Evolutionary conservation across 2,888 invertebrate genomes (phyloP), one percentile per base, ranked within the genome.

Genomic region (Aromia moschata): DNA sequence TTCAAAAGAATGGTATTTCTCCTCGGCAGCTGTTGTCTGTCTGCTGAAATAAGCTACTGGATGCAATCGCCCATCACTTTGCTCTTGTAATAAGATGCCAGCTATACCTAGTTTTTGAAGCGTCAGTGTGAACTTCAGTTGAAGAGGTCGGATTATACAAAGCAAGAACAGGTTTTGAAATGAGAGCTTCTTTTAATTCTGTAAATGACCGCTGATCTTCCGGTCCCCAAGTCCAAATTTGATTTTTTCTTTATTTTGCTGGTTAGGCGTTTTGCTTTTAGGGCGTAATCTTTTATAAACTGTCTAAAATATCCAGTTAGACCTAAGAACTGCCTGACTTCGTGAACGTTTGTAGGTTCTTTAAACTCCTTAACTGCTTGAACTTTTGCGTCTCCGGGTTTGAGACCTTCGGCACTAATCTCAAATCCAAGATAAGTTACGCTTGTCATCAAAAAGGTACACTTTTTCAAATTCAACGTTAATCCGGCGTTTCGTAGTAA

Each of bases 1-100:
- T 38, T 81, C 80, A 15, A 74, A 74, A 0, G 72, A 72, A 36
- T 73, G 73, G 31, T 75, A 78, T 20, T 68, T 72, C 11, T 52
- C 36, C 61, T 81, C 79, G 1, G 68, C 63, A 1, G 54, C 58
- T 0, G 70, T 71, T 0, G 77, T 72, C 37, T 73, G 73, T 3
- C 73, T 66, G 40, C 75, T 76, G 18, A 65, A 73, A 53, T 75
- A 79, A 0, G 71, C 70, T 7, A 74, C 68, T 1, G 70, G 70
- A 15, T 69, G 62, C 25, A 70, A 46, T 2, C 60, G 53, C 7
- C 65, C 15, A 18, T 31, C 67, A 11, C 30, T 16, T 33, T 71
- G 62, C 38, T 54, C 56, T 60, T 74, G 75, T 5, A 75, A 25
- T 11, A 76, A 41, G 0, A 72, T 69, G n/a, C n/a, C n/a, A n/a